A percentile compares a stretch with the other conserved stretches of the same genome.
Conservation (phyloP, 2,888 invertebrate species). For the Holacanthella duospinosa region DNA sequence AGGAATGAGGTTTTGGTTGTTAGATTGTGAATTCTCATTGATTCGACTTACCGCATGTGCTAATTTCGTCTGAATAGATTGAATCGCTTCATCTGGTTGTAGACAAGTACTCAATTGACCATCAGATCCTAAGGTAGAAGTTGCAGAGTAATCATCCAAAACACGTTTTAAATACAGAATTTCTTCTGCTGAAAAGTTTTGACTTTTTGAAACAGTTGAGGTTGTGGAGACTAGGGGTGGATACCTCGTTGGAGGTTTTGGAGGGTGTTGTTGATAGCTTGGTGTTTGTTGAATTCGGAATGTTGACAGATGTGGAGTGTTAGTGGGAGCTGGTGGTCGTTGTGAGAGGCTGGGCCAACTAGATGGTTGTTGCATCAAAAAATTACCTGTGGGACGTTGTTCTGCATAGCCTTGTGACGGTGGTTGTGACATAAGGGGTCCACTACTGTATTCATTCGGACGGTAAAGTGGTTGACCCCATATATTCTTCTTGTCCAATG, state of each 20-base stretch:
- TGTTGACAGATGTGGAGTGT: background rate
- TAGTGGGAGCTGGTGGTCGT: background rate
- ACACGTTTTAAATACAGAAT: slow-evolving; percentile 15
- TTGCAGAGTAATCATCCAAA: slow-evolving; percentile 15
- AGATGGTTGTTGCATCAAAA: background rate
- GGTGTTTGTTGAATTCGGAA: background rate
- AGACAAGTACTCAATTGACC: background rate
- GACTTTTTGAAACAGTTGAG: background rate
- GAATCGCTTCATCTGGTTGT: background rate
- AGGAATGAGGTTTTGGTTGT: background rate
- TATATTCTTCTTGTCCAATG: background rate
- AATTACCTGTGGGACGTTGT: background rate
- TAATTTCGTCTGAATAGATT: slow-evolving; percentile 8
- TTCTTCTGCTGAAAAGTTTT: slow-evolving; percentile 18
- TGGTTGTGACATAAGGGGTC: background rate
- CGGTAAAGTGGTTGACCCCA: background rate
- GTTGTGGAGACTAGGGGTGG: background rate
- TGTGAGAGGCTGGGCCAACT: background rate
- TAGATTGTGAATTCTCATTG: slow-evolving; percentile 7
- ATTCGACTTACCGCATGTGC: slow-evolving; percentile 12
- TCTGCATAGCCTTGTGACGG: background rate
- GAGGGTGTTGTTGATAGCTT: background rate
- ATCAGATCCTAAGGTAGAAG: background rate
- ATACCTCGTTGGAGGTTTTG: background rate
- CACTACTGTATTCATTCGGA: background rate